Base-by-base conservation (phyloP, 2,797 vertebrate genomes). In the Acanthopagrus latus region DNA sequence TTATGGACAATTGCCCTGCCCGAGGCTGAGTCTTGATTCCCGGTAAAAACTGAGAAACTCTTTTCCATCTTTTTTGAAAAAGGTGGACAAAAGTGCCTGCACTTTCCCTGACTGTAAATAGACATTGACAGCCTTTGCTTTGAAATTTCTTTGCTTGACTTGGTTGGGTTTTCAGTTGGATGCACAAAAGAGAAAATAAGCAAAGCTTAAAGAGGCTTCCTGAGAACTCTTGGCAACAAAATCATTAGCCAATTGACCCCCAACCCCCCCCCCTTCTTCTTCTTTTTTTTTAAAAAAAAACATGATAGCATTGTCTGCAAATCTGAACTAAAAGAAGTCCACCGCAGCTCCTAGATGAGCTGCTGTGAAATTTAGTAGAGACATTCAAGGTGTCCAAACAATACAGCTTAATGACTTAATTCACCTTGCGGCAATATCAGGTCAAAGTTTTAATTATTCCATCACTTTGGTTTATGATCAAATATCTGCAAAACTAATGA, bases 231-330 rank as follows among this genome's bases (percentile, higher is more conserved):
- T 72, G 63, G 78, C 80, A 86, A 72, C 60, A 85, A 85, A 92
- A 93, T 92, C 90, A 78, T 90, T 93, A 87, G 76, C 78, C 86
- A 84, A 86, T 92, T 91, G 88, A 89, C 87, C 84, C 7, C 38
- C 27, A 29, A n/a, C n/a, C 29, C 51, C 51, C 25, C 25, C 33
- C 4, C 7, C 7, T 27, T 18, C 66, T 59, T 60, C 50, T 38
- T 14, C 64, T 64, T 64, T 62, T 54, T 2, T 21, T 21, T 5
- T 27, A 27, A 27, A n/a, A n/a, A n/a, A n/a, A n/a, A n/a, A 62
- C 29, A 23, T 33, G 71, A 66, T 33, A 11, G 12, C 27, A 59
- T 33, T 46, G 10, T 71, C 63, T 67, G 21, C 56, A 16, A 5
- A 7, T 33, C 33, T 33, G 33, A 33, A 8, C 33, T 33, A 8